phyloP scores from a whole-genome alignment of 2,113 vertebrate species.

The Scatophagus argus region DNA sequence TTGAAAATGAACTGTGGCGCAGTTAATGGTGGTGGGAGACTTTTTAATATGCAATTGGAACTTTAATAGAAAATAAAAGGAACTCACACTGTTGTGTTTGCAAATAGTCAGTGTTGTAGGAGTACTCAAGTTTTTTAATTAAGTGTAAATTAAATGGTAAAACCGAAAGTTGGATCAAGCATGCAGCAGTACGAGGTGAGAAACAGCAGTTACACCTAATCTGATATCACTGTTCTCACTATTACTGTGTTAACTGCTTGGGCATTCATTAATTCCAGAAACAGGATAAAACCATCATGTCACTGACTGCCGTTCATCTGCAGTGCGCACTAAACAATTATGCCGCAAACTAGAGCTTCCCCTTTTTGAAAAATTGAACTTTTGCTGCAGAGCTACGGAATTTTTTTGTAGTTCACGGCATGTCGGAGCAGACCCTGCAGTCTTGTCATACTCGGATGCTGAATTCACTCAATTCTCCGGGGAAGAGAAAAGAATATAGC shows the following conservation, averaged over 20 bases:
- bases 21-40: neutral
- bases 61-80: neutral
- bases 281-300: slow-evolving; percentile 1
- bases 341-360: neutral
- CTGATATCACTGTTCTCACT: neutral
- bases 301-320: neutral
- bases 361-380: neutral
- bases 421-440: neutral
- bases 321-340: neutral
- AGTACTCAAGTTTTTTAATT: neutral
- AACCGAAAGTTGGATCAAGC: neutral
- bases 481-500: slow-evolving; percentile 1
- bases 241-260: neutral
- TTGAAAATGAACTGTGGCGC: neutral
- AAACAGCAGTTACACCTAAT: neutral
- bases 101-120: neutral
- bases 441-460: neutral
- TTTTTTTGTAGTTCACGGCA: neutral
- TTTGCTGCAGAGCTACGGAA: neutral
- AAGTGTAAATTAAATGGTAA: neutral
- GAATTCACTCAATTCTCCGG: neutral
- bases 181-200: neutral
- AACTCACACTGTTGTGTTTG: slow-evolving; percentile 22
- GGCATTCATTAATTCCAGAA: neutral
- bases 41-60: slow-evolving; percentile 14